Evolutionary conservation across 2,113 vertebrate species (phyloP).

Genomic region (Syngnathoides biaculeatus): DNA sequence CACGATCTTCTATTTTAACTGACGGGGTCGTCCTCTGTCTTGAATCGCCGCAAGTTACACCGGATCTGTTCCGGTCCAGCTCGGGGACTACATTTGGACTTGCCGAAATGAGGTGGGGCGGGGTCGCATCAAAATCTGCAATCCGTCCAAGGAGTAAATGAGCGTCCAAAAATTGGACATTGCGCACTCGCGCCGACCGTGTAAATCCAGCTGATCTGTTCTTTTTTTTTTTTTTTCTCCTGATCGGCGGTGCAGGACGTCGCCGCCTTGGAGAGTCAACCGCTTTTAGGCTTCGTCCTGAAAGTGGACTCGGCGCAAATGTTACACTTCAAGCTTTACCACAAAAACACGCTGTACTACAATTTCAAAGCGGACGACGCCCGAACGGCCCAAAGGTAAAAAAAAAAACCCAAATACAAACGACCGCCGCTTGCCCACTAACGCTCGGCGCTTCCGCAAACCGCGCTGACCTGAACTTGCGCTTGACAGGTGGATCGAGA

Average conservation of each 20-base stretch:
- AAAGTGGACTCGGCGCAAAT: slow-evolving; percentile 76
- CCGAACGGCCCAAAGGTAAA: slow-evolving; percentile 87
- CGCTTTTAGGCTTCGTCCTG: slow-evolving; percentile 88
- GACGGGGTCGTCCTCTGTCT: too few species aligned
- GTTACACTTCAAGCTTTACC: slow-evolving; percentile 85
- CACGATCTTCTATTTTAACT: too few species aligned
- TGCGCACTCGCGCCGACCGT: not conserved
- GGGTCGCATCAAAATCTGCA: too few species aligned
- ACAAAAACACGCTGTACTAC: slow-evolving; percentile 92
- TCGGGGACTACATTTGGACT: too few species aligned
- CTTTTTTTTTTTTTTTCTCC: too few species aligned
- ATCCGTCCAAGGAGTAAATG: too few species aligned
- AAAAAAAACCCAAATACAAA: too few species aligned
- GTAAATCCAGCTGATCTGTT: not conserved
- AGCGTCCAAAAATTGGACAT: too few species aligned
- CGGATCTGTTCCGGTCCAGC: too few species aligned
- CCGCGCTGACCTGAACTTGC: not conserved
- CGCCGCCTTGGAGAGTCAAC: slow-evolving; percentile 92
- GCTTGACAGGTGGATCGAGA: slow-evolving; percentile 86
- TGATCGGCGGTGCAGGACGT: slow-evolving; percentile 81
- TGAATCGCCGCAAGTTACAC: too few species aligned
- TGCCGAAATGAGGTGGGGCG: too few species aligned
- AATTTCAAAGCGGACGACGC: slow-evolving; percentile 89
- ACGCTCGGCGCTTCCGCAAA: not conserved
- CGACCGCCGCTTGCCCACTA: not conserved